Evolutionary conservation across 2,113 vertebrate species (phyloP), one percentile per base, ranked within the genome.

Genomic region (Chloebia gouldiae): DNA sequence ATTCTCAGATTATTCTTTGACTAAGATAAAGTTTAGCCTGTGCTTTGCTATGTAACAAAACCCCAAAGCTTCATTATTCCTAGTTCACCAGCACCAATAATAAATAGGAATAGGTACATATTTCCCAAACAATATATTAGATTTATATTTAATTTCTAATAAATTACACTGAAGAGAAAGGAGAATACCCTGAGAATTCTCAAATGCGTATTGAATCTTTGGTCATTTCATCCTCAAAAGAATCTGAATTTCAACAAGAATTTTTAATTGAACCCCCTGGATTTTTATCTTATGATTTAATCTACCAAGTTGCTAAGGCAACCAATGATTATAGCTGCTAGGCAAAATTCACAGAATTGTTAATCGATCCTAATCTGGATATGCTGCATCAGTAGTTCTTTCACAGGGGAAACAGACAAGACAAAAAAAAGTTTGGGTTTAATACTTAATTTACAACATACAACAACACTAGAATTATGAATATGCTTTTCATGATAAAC

Each of bases 291-390:
- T 96, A 88, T 95, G 86, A 96, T 92, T 96, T 96, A 80, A 96
- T 94, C 87, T 91, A 94, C 47, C 30, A 72, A 76, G 95, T 97
- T 97, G 89, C 94, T 97, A 97, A 76, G 95, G 91, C 78, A 98
- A 98, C 96, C 61, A 94, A 96, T 0, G 96, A 95, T 89, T 88
- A 95, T 77, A 96, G 97, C 97, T 75, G 73, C 65, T 80, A 56
- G 91, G 88, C 60, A 91, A 97, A 97, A 97, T 91, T 72, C 91
- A 94, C 60, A 93, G 73, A 97, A 96, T 96, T 78, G 91, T 94
- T 97, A 97, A 97, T 98, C 80, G 33, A 97, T 97, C 88, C 84
- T 91, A 82, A 90, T 95, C 86, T 93, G 77, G 92, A 92, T 96
- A 75, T 1, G 0, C 64, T 92, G 73, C 81, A 92, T 96, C 80